A percentile compares a stretch with the other conserved stretches of the same genome.
These are phyloP conservation scores for Plectus sambesii DNA, from an alignment of 1,140 invertebrate species.

Conservation along the genomic window DNA sequence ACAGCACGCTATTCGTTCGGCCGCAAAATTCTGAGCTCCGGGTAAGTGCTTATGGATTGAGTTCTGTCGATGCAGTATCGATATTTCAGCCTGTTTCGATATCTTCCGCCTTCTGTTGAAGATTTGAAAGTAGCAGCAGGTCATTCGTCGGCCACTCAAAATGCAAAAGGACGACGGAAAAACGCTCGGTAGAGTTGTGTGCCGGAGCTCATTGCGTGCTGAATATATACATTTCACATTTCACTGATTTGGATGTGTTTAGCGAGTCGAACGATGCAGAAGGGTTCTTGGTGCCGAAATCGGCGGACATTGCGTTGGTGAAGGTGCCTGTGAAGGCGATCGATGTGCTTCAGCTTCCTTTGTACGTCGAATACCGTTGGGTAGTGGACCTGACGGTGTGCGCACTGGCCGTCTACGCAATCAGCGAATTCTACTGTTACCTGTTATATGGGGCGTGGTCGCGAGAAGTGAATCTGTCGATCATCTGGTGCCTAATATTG, in stretches of 20 bases:
- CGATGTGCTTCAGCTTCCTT: slow-evolving; percentile 4
- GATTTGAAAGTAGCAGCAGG: background rate
- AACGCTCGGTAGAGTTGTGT: too few relatives aligned
- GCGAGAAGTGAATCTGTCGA: slow-evolving; percentile 2
- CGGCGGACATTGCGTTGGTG: slow-evolving; percentile 1
- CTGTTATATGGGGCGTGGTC: background rate
- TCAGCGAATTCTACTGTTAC: slow-evolving; percentile 2
- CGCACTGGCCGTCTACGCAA: slow-evolving; percentile 2
- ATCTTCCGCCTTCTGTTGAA: slow-evolving; percentile 2
- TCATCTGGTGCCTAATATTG: slow-evolving; percentile 1
- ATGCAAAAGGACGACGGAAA: background rate
- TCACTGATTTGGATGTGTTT: background rate
- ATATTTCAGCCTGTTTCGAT: slow-evolving; percentile 2
- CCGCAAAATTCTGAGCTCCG: slow-evolving; percentile 1
- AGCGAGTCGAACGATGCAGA: slow-evolving; percentile 1
- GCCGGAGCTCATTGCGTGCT: too few relatives aligned
- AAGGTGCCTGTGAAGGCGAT: background rate
- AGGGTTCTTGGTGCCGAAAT: slow-evolving; percentile 6
- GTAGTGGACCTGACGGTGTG: slow-evolving; percentile 2
- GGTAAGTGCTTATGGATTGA: background rate
- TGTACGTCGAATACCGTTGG: slow-evolving; percentile 6
- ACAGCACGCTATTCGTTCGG: background rate
- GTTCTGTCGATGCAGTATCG: background rate
- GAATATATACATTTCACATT: background rate
- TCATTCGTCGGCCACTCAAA: background rate